A percentile compares a stretch with the other conserved stretches of the same genome.
These are phyloP conservation scores for Sarcophaga peregrina DNA, from an alignment of 1,140 invertebrate genomes.

Conservation along the genomic window DNA sequence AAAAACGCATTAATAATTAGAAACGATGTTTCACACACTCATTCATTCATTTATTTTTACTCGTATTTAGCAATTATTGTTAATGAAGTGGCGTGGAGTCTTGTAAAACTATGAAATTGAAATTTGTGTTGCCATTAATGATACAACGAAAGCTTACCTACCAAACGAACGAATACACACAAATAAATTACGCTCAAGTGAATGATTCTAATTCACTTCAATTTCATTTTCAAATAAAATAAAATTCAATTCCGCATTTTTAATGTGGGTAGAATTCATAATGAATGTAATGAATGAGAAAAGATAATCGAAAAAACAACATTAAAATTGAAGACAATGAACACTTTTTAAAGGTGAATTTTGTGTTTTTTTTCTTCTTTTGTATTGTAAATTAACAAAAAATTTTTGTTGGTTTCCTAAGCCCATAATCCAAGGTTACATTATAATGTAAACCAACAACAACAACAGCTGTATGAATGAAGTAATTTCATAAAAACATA, in stretches of 20 bases:
- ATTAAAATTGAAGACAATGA: not conserved
- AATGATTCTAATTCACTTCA: conserved; percentile 28
- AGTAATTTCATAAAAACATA: not conserved
- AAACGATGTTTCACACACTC: not conserved
- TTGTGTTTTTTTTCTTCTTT: too few species aligned
- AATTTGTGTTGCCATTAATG: conserved; percentile 20
- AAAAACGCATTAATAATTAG: not conserved
- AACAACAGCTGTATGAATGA: too few species aligned
- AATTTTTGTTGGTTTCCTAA: not conserved
- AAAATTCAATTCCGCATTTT: conserved; percentile 30
- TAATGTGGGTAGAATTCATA: conserved; percentile 28
- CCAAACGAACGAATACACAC: not conserved
- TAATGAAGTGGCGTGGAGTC: not conserved
- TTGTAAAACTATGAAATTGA: conserved; percentile 5
- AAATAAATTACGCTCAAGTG: too few species aligned
- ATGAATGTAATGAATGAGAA: conserved; percentile 22
- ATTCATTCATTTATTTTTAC: not conserved
- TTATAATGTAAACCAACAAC: not conserved
- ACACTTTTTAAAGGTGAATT: conserved; percentile 17
- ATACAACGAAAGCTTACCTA: not conserved
- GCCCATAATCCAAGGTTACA: conserved; percentile 7
- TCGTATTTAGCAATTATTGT: not conserved
- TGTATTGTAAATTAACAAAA: not conserved
- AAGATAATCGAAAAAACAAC: not conserved
- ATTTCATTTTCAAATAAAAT: not conserved